Percentiles rank a stretch among this genome's conserved stretches.
phyloP scores from a whole-genome alignment of 1,140 invertebrate species.

The Tetranychus urticae region DNA sequence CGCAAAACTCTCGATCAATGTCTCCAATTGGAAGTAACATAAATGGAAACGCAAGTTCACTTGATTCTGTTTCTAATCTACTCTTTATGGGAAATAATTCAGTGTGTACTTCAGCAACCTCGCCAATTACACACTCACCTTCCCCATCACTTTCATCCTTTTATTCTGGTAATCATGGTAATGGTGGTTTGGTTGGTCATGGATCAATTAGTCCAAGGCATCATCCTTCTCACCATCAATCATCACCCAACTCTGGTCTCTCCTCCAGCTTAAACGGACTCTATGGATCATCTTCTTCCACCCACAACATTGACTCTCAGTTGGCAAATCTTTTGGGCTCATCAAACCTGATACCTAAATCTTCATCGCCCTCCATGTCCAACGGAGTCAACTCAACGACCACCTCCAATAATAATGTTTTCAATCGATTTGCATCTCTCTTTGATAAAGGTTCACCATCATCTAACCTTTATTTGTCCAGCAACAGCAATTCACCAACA shows the following conservation, averaged over 20 bases:
- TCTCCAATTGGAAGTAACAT: not conserved
- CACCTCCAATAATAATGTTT: not conserved
- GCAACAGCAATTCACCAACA: not conserved
- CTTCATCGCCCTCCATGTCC: not conserved
- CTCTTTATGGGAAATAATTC: not conserved
- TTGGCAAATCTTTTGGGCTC: not conserved
- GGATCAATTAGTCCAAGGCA: not conserved
- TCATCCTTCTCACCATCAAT: not conserved
- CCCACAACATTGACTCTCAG: not conserved
- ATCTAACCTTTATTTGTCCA: not conserved
- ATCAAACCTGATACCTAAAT: not conserved
- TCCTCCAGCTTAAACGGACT: not conserved
- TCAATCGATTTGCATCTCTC: not conserved
- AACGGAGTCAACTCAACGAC: not conserved
- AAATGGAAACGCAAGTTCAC: not conserved
- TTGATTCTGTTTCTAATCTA: not conserved
- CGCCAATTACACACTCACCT: not conserved
- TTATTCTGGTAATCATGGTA: not conserved
- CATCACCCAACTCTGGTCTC: not conserved
- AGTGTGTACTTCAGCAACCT: no score
- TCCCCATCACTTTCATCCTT: not conserved
- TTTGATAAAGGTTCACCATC: not conserved
- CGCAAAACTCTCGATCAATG: not conserved
- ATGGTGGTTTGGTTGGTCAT: not conserved
- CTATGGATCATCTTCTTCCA: not conserved